A percentile compares a stretch with the other conserved stretches of the same genome.
These are phyloP conservation scores for Gortyna flavago DNA, from an alignment of 2,888 invertebrate genomes.

Conservation along the genomic window DNA sequence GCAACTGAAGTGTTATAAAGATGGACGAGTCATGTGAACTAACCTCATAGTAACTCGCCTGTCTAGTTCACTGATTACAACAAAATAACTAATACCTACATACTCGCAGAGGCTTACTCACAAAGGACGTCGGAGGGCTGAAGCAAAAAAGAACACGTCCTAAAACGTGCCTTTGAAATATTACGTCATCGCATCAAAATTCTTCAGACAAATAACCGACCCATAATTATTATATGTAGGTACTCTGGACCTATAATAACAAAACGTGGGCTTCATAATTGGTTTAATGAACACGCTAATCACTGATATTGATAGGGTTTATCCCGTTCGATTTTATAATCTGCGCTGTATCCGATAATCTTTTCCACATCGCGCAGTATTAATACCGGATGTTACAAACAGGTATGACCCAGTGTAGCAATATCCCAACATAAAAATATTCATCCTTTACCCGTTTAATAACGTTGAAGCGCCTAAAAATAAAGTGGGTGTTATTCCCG, in stretches of 20 bases:
- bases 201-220: conserved; percentile 6
- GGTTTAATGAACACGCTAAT: conserved; percentile 42
- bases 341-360: conserved; percentile 70
- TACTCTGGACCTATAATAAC: conserved; percentile 25
- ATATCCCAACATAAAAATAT: conserved; percentile 68
- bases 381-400: conserved; percentile 16
- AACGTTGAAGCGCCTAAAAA: conserved; percentile 68
- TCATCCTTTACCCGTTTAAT: conserved; percentile 66
- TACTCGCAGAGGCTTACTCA: conserved; percentile 20
- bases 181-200: conserved; percentile 34
- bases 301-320: conserved; percentile 38
- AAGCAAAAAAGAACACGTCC: conserved; percentile 31
- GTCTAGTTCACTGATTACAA: conserved; percentile 31
- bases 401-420: conserved; percentile 21
- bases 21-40: conserved; percentile 11
- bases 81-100: conserved; percentile 27
- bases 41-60: conserved; percentile 28
- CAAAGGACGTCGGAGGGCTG: conserved; percentile 28
- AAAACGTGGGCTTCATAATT: conserved; percentile 35
- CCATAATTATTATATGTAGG: not conserved
- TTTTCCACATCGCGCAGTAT: conserved; percentile 63
- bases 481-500: conserved; percentile 62
- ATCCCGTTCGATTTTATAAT: conserved; percentile 65
- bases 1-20: conserved; percentile 43
- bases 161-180: conserved; percentile 26